phyloP scores from a whole-genome alignment of 2,797 vertebrate species.

The Hephaestus fuliginosus region DNA sequence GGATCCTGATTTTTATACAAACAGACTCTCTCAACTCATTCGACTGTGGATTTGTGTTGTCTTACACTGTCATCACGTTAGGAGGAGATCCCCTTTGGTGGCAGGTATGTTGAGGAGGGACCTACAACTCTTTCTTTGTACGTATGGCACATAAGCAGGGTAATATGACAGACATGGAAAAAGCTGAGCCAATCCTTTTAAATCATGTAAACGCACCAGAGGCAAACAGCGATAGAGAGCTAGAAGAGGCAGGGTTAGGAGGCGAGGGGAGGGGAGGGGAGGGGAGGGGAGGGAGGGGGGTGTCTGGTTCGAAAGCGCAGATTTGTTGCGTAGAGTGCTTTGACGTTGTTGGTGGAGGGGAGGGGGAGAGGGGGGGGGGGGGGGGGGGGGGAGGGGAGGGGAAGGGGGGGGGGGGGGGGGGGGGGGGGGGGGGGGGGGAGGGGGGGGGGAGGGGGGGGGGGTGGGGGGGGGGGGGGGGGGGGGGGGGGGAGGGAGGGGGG shows the following conservation, averaged over 20 bases:
- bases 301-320: constrained; percentile 66
- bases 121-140: constrained; percentile 5
- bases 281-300: constrained; percentile 23
- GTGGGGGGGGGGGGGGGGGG: too few relatives aligned
- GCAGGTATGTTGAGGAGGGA: not conserved
- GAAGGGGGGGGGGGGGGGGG: too few relatives aligned
- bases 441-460: too few relatives aligned
- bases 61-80: not conserved
- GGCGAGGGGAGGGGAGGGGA: constrained; percentile 25
- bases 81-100: not conserved
- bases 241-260: constrained; percentile 45
- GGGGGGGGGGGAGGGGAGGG: too few relatives aligned
- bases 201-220: constrained; percentile 41
- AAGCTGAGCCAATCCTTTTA: constrained; percentile 28
- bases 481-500: too few relatives aligned
- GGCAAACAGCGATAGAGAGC: constrained; percentile 41
- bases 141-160: not conserved
- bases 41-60: not conserved
- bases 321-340: constrained; percentile 77
- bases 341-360: constrained; percentile 77
- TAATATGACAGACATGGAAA: constrained; percentile 16
- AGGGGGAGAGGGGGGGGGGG: too few relatives aligned
- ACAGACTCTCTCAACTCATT: too few relatives aligned
- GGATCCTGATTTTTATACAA: not conserved
- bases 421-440: too few relatives aligned